Base-by-base conservation (phyloP, 2,888 invertebrate genomes). In the Cetonia aurata region DNA sequence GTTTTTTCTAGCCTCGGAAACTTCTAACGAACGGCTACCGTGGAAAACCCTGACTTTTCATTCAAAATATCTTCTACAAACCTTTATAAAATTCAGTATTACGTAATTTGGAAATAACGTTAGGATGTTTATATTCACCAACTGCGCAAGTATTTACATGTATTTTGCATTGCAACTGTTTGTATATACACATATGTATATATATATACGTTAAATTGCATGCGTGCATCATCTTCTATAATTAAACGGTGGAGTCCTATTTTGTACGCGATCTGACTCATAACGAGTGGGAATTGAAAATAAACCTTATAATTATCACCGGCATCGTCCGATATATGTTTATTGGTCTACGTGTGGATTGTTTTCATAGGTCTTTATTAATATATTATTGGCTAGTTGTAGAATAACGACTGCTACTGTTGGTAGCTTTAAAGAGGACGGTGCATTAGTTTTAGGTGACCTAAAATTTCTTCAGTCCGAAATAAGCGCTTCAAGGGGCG, bases 181-280 rank as follows among this genome's bases (percentile, higher is more conserved):
- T 10, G 12, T 37, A 50, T 6, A 48, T 13, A 48, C 41, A n/a
- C n/a, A n/a, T 33, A 33, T 6, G 6, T 33, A 6, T 33, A 15
- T 62, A 19, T 37, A 50, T 6, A 48, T 13, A 48, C 41, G 50
- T 52, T 65, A 50, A 62, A 71, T 70, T 55, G 70, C 67, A 65
- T 62, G 55, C 42, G 56, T 46, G 53, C 53, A 53, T 67, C 42
- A 71, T 67, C 57, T 57, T 57, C 57, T 56, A 68, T 57, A 68
- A 56, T 68, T 56, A 68, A 68, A 68, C 48, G 56, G 68, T 67
- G 53, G 37, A 37, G 50, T 12, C 37, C 62, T 65, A 65, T 65
- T 65, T 50, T 17, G 41, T 50, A 41, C 50, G 50, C 37, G 37
- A 37, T 41, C 41, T 65, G 62, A 65, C 37, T 65, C 62, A 65